A percentile compares a stretch with the other conserved stretches of the same genome.
These are phyloP conservation scores for Aromia moschata DNA, from an alignment of 2,888 invertebrate genomes.

Conservation along the genomic window DNA sequence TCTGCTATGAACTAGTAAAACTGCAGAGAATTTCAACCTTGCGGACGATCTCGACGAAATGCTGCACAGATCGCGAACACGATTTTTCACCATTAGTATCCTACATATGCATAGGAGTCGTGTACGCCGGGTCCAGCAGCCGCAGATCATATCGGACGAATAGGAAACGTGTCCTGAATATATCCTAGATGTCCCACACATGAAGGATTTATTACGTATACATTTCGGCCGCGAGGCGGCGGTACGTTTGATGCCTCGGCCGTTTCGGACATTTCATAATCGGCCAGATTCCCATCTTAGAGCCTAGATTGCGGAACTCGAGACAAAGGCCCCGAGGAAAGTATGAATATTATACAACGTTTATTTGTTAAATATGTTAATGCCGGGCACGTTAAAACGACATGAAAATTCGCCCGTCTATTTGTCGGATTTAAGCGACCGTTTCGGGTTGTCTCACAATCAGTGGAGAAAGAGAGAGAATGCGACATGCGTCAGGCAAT, in stretches of 20 bases:
- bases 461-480: too few species aligned
- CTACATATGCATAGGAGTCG: constrained; percentile 25
- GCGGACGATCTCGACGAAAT: neutral
- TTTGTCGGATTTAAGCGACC: constrained; percentile 2
- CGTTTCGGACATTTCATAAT: constrained; percentile 40
- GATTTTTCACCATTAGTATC: constrained; percentile 21
- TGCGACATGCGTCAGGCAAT: too few species aligned
- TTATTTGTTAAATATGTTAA: constrained; percentile 25
- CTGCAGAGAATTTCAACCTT: too few species aligned
- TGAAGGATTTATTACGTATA: constrained; percentile 48
- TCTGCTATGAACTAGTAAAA: too few species aligned
- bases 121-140: constrained; percentile 21
- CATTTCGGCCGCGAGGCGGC: constrained; percentile 44
- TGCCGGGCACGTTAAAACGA: constrained; percentile 19
- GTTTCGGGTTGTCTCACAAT: too few species aligned
- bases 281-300: constrained; percentile 41
- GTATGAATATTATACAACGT: constrained; percentile 25
- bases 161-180: constrained; percentile 47
- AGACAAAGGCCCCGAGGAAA: constrained; percentile 18
- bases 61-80: constrained; percentile 22
- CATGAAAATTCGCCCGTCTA: constrained; percentile 18
- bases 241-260: constrained; percentile 40
- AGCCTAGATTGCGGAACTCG: constrained; percentile 36
- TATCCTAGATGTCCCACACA: constrained; percentile 47
- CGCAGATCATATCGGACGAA: constrained; percentile 27